Evolutionary conservation across 2,888 invertebrate genomes (phyloP), one percentile per base, ranked within the genome.

Genomic region (Selenia dentaria): DNA sequence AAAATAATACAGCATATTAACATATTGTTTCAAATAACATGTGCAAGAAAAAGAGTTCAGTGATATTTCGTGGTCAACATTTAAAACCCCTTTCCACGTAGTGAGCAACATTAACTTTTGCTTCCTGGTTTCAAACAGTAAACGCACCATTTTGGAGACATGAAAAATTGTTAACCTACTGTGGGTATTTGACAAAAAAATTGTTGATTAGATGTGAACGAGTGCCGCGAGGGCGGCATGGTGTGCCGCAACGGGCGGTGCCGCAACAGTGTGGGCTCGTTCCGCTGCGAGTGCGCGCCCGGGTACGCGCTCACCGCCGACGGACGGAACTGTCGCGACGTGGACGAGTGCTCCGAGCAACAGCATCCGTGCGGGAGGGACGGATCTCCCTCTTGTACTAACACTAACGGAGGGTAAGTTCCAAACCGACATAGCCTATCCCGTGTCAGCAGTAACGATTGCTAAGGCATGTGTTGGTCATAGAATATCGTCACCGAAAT

Each of bases 231-330:
- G 70, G 95, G 95, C 91, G 95, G 96, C 33, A 95, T 95, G 81
- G 93, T 96, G 43, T 98, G 98, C 73, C 93, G 96, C 59, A 97
- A 97, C 70, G 96, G 96, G 0, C 92, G 95, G 36, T 97, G 97
- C 69, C 92, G 94, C 58, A 97, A 97, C 81, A 94, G 94, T 0
- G 87, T 94, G 44, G 96, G 96, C 18, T 95, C 95, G 11, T 97
- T 95, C 83, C 92, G 92, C 54, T 97, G 96, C 80, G 95, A 95
- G 72, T 97, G 97, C 79, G 94, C 95, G 3, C 91, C 94, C 11
- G 97, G 97, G 0, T 97, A 96, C 77, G 91, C 93, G 13, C 91
- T 96, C 3, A 93, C 95, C 0, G 90, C 92, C 1, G 96, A 96
- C 83, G 93, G 93, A 2, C 93, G 95, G 57, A 94, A 96, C 73